A percentile compares a stretch with the other conserved stretches of the same genome.
Conservation (phyloP, 2,113 vertebrate genomes). For the Lontra canadensis region DNA sequence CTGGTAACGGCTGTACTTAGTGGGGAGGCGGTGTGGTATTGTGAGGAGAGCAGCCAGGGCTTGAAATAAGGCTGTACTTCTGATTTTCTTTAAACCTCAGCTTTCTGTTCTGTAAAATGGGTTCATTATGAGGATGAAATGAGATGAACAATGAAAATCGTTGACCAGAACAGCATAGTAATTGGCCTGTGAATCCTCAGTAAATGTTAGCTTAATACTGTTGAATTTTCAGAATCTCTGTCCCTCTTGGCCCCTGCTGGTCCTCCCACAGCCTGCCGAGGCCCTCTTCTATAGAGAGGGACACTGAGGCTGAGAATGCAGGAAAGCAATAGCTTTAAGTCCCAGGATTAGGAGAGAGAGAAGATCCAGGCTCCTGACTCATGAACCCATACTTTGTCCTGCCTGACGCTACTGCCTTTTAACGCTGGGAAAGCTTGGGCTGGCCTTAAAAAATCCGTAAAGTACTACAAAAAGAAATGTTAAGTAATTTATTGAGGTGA, state of each 20-base stretch:
- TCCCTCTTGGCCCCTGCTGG: background rate
- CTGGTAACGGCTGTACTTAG: fast-evolving
- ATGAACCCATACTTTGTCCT: fast-evolving
- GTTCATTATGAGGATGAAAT: background rate
- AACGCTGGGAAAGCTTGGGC: fast-evolving
- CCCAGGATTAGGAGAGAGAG: background rate
- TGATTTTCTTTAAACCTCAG: background rate
- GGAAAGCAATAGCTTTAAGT: background rate
- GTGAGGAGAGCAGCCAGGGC: background rate
- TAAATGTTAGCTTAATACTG: background rate
- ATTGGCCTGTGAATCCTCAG: background rate
- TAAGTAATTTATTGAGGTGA: background rate
- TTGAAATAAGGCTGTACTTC: background rate
- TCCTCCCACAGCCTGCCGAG: fast-evolving
- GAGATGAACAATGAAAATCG: background rate
- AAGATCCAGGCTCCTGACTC: background rate
- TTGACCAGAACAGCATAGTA: background rate
- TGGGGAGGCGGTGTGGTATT: fast-evolving
- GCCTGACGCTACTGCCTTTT: fast-evolving
- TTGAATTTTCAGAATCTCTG: background rate
- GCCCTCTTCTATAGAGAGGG: background rate
- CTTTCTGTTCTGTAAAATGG: background rate
- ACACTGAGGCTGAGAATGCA: background rate
- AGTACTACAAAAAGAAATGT: background rate
- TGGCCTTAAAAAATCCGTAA: background rate